Conservation (phyloP, 1,140 invertebrate species). For the Chironomus tepperi region DNA sequence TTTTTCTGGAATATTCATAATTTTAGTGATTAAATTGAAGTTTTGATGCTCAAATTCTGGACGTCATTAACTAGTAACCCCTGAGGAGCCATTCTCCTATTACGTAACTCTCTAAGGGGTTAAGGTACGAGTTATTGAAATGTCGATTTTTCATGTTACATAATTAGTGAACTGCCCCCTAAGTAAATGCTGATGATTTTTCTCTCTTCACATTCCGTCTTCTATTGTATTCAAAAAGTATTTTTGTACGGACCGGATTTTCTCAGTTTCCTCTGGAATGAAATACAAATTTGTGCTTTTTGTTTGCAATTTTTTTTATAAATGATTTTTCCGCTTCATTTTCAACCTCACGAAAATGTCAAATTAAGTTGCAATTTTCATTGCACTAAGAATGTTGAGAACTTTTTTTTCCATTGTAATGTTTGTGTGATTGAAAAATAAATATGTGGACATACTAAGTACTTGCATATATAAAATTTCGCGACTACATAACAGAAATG, state of each 20-base stretch:
- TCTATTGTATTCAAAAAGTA: not conserved
- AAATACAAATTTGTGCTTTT: not conserved
- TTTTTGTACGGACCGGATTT: not conserved
- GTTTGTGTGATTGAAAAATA: too few species aligned
- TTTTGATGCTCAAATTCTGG: too few species aligned
- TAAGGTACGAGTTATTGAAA: too few species aligned
- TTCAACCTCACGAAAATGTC: slow-evolving; percentile 6
- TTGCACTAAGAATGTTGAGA: slow-evolving; percentile 1
- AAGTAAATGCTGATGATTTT: too few species aligned
- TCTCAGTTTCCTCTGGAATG: not conserved
- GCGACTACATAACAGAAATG: not conserved
- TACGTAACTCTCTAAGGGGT: too few species aligned
- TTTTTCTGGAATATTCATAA: too few species aligned
- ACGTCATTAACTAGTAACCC: too few species aligned
- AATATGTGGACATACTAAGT: not conserved
- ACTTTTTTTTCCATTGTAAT: not conserved
- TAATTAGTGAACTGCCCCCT: too few species aligned
- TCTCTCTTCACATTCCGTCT: not conserved
- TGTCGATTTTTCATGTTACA: too few species aligned
- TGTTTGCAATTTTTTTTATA: not conserved
- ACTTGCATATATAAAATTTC: not conserved
- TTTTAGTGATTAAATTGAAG: too few species aligned
- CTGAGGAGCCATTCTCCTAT: too few species aligned
- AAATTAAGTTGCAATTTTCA: slow-evolving; percentile 15
- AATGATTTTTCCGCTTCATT: not conserved